A percentile compares a stretch with the other conserved stretches of the same genome.
phyloP scores from a whole-genome alignment of 2,888 invertebrate genomes.

The Dilophus febrilis region DNA sequence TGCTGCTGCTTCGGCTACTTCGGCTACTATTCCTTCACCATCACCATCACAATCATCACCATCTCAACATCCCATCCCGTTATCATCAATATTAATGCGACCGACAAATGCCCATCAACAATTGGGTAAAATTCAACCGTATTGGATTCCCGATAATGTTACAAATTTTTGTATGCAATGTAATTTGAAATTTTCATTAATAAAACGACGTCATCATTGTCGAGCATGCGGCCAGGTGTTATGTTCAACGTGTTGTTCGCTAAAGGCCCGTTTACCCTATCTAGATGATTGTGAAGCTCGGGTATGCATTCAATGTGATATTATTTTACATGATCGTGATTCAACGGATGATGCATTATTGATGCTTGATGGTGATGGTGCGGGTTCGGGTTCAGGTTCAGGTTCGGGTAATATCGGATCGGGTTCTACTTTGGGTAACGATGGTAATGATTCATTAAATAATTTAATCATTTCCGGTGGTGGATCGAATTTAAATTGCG shows the following conservation, averaged over 20 bases:
- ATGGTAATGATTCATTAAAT: not conserved
- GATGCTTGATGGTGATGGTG: not conserved
- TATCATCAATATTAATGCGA: too few relatives aligned
- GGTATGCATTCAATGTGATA: slow-evolving; percentile 57
- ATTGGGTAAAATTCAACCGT: slow-evolving; percentile 58
- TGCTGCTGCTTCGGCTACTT: not conserved
- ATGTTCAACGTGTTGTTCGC: slow-evolving; percentile 60
- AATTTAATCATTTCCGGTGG: not conserved
- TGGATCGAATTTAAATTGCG: not conserved
- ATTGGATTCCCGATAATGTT: slow-evolving; percentile 76
- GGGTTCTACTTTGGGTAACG: not conserved
- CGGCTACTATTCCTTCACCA: too few relatives aligned
- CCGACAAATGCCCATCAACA: not conserved
- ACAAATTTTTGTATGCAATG: slow-evolving; percentile 72
- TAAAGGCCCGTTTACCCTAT: slow-evolving; percentile 53
- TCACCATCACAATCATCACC: too few relatives aligned
- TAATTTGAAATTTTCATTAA: slow-evolving; percentile 58
- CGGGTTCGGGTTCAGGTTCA: not conserved
- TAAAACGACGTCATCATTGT: slow-evolving; percentile 74
- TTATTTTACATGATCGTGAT: slow-evolving; percentile 35
- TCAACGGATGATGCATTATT: slow-evolving; percentile 1
- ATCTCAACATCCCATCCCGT: too few relatives aligned
- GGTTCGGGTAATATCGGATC: slow-evolving; percentile 4
- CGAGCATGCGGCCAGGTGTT: slow-evolving; percentile 71
- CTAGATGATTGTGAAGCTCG: slow-evolving; percentile 57